phyloP scores from a whole-genome alignment of 2,113 vertebrate species.

The Rattus norvegicus region DNA sequence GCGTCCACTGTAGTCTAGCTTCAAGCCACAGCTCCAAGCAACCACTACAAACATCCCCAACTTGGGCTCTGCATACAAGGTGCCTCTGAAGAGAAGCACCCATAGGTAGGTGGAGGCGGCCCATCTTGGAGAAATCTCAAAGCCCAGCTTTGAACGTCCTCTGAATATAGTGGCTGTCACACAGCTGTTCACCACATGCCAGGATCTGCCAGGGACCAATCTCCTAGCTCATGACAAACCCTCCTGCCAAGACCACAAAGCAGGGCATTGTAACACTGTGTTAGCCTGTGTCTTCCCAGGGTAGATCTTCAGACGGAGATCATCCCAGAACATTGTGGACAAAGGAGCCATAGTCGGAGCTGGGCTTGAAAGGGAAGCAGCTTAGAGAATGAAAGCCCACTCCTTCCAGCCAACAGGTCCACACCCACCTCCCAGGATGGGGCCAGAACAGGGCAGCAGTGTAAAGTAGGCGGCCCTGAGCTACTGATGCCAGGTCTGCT shows the following conservation, averaged over 20 bases:
- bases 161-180: neutral
- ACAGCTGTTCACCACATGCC: slow-evolving; percentile 72
- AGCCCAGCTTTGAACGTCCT: neutral
- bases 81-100: neutral
- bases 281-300: slow-evolving; percentile 51
- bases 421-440: neutral
- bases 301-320: slow-evolving; percentile 28
- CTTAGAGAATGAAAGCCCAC: neutral
- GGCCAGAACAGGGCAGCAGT: neutral
- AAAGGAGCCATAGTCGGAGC: slow-evolving; percentile 63
- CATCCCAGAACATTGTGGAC: slow-evolving; percentile 53
- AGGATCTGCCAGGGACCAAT: slow-evolving; percentile 79
- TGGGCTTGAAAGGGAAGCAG: neutral
- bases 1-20: too few species aligned
- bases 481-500: neutral
- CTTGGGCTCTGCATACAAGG: neutral
- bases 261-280: slow-evolving; percentile 56
- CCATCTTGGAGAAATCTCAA: neutral
- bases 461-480: neutral
- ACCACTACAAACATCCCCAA: too few species aligned
- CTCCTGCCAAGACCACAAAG: slow-evolving; percentile 73
- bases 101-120: rapidly evolving
- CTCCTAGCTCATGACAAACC: slow-evolving; percentile 61
- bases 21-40: neutral
- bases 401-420: neutral